Evolutionary conservation across 2,888 invertebrate genomes (phyloP).

Genomic region (Lithophane leautieri): DNA sequence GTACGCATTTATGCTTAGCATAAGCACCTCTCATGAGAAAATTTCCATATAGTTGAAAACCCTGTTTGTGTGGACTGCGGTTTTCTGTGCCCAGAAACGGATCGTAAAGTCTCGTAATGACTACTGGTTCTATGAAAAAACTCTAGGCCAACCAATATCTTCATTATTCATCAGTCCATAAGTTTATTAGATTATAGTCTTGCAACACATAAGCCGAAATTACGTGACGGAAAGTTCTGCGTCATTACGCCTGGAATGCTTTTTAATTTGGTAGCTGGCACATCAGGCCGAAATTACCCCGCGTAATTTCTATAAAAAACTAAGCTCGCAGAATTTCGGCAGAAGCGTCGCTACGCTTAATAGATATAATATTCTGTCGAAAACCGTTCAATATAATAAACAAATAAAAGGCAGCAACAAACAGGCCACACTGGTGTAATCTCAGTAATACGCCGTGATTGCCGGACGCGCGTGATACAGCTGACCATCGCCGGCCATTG

Average conservation of each 20-base stretch:
- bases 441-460: slow-evolving; percentile 66
- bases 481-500: slow-evolving; percentile 37
- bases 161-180: background rate
- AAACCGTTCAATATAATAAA: slow-evolving; percentile 22
- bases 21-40: slow-evolving; percentile 2
- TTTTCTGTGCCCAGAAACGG: background rate
- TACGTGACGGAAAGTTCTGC: background rate
- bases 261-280: too few species aligned
- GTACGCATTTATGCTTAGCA: slow-evolving; percentile 28
- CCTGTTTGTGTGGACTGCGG: background rate
- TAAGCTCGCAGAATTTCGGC: background rate
- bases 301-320: background rate
- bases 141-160: background rate
- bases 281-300: background rate
- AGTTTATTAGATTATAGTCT: background rate
- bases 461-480: slow-evolving; percentile 69
- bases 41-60: background rate
- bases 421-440: slow-evolving; percentile 66
- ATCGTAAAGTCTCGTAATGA: background rate
- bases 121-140: background rate
- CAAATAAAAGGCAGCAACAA: slow-evolving; percentile 47
- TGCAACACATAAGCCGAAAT: background rate
- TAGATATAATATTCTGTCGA: slow-evolving; percentile 8
- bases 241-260: background rate
- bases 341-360: background rate